Base-by-base conservation (phyloP, 2,888 invertebrate species). In the Drosophila longiperda region DNA sequence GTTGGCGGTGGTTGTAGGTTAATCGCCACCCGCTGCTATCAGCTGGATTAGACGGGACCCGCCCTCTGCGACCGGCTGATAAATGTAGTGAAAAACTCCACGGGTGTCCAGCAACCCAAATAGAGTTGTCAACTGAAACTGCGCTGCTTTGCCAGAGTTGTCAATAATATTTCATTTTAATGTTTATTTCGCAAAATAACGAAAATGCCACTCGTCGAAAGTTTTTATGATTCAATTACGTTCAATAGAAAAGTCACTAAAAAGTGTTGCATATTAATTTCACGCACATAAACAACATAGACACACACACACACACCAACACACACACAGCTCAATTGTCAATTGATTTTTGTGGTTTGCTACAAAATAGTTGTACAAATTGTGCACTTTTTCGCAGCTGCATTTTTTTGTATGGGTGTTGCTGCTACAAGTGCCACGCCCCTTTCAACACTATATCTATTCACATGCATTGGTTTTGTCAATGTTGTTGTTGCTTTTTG, bases 321-420 rank as follows among this genome's bases (percentile, higher is more conserved):
- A 38, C 58, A 53, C 64, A 57, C 20, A 49, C 80, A 82, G 15
- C 15, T 45, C 45, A 86, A 89, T 83, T 84, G 92, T 79, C 90
- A 92, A 92, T 91, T 92, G 91, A 92, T 91, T 91, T 90, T 80
- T 91, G 92, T 66, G 92, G 91, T 91, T 83, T 88, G 77, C 66
- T 78, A 78, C 90, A 89, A 89, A 87, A 87, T 87, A 87, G 85
- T 90, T 87, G 63, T 53, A 89, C 90, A 87, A 90, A 88, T 86
- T 73, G 73, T 71, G 76, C 69, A 64, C 5, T 74, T 76, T 75
- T 66, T 66, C 55, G 52, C 62, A 32, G 11, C 40, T 65, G 49
- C 40, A 54, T 59, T 63, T 62, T 60, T 60, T 50, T 60, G 60
- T 48, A 53, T 45, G 45, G 42, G 32, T 49, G 76, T 65, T 36